Evolutionary conservation across 2,797 vertebrate genomes (phyloP).

Genomic region (Lepilemur ruficaudatus): DNA sequence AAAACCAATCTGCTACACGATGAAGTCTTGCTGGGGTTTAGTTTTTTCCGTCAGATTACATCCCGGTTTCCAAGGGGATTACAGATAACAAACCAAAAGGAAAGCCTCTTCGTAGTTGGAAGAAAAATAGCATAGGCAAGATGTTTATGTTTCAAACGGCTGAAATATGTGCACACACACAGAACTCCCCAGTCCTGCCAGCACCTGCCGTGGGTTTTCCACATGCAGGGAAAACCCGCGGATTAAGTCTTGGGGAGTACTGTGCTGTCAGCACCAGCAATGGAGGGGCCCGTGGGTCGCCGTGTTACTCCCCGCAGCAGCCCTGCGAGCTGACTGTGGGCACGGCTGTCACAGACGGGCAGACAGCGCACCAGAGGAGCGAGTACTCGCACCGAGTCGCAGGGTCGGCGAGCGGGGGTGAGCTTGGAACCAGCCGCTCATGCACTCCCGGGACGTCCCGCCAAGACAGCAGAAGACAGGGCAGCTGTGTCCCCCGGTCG

Average conservation of each 20-base stretch:
- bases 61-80: conserved; percentile 11
- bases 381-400: rapidly evolving
- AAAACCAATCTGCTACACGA: not conserved
- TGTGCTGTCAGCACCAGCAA: rapidly evolving
- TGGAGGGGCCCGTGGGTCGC: not conserved
- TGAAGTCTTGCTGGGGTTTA: not conserved
- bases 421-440: not conserved
- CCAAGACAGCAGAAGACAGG: not conserved
- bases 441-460: rapidly evolving
- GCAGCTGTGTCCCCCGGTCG: rapidly evolving
- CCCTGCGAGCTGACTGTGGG: not conserved
- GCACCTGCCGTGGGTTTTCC: not conserved
- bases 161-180: not conserved
- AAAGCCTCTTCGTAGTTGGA: not conserved
- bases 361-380: not conserved
- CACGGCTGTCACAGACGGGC: not conserved
- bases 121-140: conserved; percentile 34
- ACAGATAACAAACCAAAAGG: not conserved
- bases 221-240: rapidly evolving
- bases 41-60: not conserved
- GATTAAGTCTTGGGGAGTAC: rapidly evolving
- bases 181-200: no score
- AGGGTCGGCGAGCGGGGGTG: not conserved
- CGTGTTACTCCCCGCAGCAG: rapidly evolving
- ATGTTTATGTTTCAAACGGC: conserved; percentile 29